Percentiles rank a stretch among this genome's conserved stretches.
phyloP scores from a whole-genome alignment of 2,888 invertebrate genomes.

The Iselma pallidipennis region DNA sequence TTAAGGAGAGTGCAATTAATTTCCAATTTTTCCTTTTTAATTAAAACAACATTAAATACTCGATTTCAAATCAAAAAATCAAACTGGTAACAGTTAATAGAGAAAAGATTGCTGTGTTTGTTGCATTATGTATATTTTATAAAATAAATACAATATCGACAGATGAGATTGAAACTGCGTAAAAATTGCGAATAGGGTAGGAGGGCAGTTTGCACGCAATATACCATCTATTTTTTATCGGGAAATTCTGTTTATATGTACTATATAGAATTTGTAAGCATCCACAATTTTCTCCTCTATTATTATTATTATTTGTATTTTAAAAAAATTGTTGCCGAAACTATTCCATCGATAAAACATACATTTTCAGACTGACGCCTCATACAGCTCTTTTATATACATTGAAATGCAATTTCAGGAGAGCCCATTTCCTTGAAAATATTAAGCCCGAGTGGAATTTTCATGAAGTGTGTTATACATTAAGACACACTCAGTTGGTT shows the following conservation, averaged over 20 bases:
- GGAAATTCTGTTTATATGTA: neutral
- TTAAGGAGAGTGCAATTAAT: too few relatives aligned
- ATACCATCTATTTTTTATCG: too few relatives aligned
- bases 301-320: neutral
- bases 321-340: neutral
- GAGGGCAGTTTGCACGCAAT: neutral
- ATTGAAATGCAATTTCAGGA: conserved; percentile 28
- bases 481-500: conserved; percentile 45
- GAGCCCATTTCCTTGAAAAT: conserved; percentile 32
- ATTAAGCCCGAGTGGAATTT: conserved; percentile 36
- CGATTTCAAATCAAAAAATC: neutral
- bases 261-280: too few relatives aligned
- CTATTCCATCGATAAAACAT: neutral
- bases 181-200: too few relatives aligned
- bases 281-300: too few relatives aligned
- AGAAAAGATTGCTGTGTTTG: neutral
- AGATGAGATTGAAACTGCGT: neutral
- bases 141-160: neutral
- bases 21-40: neutral
- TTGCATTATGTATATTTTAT: neutral
- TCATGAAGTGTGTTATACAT: conserved; percentile 41
- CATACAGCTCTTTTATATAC: conserved; percentile 1
- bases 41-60: neutral
- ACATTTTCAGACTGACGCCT: neutral
- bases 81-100: neutral